These are phyloP conservation scores for Mus caroli DNA, from an alignment of 2,797 vertebrate genomes.

Conservation along the genomic window DNA sequence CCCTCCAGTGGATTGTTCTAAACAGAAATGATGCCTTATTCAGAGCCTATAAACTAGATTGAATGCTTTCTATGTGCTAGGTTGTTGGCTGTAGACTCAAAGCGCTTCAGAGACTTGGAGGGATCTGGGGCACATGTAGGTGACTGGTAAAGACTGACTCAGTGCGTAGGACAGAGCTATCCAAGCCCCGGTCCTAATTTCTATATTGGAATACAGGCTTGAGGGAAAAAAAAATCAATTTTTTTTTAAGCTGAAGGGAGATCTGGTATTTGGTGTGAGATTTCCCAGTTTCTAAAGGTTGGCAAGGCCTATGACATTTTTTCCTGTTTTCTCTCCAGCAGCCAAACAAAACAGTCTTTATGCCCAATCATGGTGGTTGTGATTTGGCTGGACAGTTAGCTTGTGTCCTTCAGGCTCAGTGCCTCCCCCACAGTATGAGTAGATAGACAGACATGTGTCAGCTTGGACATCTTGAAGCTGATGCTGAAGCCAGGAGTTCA, in stretches of 20 bases:
- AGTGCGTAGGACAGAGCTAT: accelerated
- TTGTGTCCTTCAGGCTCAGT: not conserved
- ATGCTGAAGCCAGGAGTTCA: not conserved
- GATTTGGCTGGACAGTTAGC: not conserved
- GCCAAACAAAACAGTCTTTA: conserved; percentile 52
- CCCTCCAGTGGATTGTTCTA: not conserved
- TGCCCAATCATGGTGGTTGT: conserved; percentile 53
- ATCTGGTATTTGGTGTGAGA: conserved; percentile 48
- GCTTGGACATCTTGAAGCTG: not conserved
- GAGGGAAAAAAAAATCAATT: not conserved
- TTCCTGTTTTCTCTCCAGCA: not conserved
- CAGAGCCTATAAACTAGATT: not conserved
- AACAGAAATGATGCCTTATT: conserved; percentile 30
- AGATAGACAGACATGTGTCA: not conserved
- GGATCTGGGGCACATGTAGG: not conserved
- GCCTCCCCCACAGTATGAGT: not conserved
- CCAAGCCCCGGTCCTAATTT: accelerated
- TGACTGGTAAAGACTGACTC: not conserved
- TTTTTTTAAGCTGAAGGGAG: conserved; percentile 43
- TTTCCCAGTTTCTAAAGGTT: conserved; percentile 63
- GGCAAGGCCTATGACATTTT: conserved; percentile 41
- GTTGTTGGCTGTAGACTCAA: not conserved
- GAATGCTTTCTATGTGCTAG: not conserved
- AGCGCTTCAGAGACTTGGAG: not conserved
- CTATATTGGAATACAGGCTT: not conserved